These are phyloP conservation scores for Eucriotettix oculatus DNA, from an alignment of 2,888 invertebrate genomes.

Conservation along the genomic window DNA sequence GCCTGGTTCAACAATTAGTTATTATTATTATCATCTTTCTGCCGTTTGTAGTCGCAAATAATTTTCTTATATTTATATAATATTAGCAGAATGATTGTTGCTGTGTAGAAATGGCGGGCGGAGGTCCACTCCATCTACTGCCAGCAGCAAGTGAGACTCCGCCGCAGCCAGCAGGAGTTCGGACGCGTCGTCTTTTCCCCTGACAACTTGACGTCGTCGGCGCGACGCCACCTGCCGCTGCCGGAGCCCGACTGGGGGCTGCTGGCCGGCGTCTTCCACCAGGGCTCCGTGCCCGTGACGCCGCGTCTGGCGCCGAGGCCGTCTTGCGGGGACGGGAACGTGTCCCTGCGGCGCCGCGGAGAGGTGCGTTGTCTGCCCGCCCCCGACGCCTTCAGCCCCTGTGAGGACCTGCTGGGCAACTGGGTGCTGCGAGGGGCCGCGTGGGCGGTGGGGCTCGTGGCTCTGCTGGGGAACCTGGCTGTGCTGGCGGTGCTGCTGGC, in stretches of 20 bases:
- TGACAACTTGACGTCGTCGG: conserved; percentile 8
- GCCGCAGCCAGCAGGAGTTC: conserved; percentile 5
- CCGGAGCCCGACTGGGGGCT: conserved; percentile 2
- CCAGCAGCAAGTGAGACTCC: conserved; percentile 1
- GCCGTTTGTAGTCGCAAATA: too few species aligned
- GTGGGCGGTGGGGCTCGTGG: conserved; percentile 41
- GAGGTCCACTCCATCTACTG: conserved; percentile 12
- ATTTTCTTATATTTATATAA: too few species aligned
- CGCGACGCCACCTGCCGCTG: conserved; percentile 10
- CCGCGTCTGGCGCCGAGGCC: not conserved
- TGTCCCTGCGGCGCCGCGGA: conserved; percentile 15
- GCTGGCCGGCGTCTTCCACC: not conserved
- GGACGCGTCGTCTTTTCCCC: conserved; percentile 12
- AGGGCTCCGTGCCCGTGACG: not conserved
- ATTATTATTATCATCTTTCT: too few species aligned
- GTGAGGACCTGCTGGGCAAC: conserved; percentile 46
- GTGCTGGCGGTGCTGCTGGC: conserved; percentile 40
- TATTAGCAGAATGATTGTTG: too few species aligned
- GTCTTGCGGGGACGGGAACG: conserved; percentile 9
- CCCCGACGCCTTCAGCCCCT: conserved; percentile 46
- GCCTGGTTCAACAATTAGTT: too few species aligned
- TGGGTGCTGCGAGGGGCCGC: conserved; percentile 37
- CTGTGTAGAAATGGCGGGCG: conserved; percentile 8
- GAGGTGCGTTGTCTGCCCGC: conserved; percentile 32
- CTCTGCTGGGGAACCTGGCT: conserved; percentile 45